Conservation (phyloP, 2,113 vertebrate species). For the Silurus meridionalis region DNA sequence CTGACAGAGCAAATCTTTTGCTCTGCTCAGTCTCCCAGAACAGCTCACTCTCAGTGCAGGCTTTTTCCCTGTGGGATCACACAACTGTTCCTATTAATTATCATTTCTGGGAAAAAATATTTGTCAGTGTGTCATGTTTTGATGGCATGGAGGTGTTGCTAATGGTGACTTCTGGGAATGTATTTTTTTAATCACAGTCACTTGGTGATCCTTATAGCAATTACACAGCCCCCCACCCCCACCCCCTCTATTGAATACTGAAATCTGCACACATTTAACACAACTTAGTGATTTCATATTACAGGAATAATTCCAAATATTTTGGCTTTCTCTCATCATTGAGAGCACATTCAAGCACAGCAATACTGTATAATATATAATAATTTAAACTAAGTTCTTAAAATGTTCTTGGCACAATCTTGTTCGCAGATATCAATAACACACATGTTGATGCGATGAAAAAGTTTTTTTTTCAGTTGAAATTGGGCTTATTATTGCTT, state of each 20-base stretch:
- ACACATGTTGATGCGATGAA: neutral
- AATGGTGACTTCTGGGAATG: slow-evolving; percentile 43
- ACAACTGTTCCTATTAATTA: slow-evolving; percentile 31
- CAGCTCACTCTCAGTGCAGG: slow-evolving; percentile 22
- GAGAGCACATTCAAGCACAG: no score
- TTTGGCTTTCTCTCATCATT: slow-evolving; percentile 24
- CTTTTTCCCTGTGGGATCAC: slow-evolving; percentile 28
- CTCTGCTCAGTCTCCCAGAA: slow-evolving; percentile 36
- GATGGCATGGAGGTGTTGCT: slow-evolving; percentile 47
- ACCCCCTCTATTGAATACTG: neutral
- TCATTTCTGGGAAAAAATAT: slow-evolving; percentile 43
- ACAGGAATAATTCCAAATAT: neutral
- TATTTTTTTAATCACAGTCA: slow-evolving; percentile 12
- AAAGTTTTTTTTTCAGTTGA: neutral
- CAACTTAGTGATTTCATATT: neutral
- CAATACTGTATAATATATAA: slow-evolving; percentile 6
- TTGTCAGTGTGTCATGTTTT: slow-evolving; percentile 45
- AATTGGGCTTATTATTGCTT: slow-evolving; percentile 21
- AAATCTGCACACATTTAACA: neutral
- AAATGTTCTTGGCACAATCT: slow-evolving; percentile 2
- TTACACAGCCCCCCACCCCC: neutral
- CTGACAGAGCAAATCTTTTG: slow-evolving; percentile 47
- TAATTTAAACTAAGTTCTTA: slow-evolving; percentile 25
- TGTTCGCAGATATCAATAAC: slow-evolving; percentile 10
- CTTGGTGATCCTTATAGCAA: slow-evolving; percentile 19